Conservation (phyloP, 1,140 invertebrate genomes). For the Wiebesia pumilae region DNA sequence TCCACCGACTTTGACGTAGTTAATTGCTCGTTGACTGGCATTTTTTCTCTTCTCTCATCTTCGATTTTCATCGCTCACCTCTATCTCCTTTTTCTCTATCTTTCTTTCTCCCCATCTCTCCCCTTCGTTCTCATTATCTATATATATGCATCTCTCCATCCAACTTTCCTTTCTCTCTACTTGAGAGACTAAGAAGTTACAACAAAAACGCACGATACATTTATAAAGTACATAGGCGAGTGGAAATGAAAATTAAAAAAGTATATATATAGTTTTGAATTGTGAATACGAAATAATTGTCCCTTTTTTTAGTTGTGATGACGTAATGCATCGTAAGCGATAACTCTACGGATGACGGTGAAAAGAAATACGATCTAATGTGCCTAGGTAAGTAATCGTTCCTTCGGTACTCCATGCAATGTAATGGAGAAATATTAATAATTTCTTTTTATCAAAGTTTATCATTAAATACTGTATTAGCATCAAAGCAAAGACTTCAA, state of each 20-base stretch:
- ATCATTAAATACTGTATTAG: no score
- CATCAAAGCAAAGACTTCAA: no score
- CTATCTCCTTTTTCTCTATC: background rate
- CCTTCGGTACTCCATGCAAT: background rate
- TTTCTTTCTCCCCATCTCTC: background rate
- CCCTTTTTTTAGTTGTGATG: background rate
- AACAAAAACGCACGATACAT: background rate
- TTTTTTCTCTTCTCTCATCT: background rate
- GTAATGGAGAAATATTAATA: background rate
- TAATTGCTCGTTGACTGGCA: background rate
- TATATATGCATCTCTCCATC: background rate
- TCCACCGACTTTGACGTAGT: background rate
- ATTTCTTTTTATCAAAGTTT: background rate
- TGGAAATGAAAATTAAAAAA: background rate
- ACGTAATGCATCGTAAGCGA: background rate
- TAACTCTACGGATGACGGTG: background rate
- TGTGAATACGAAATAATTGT: slow-evolving; percentile 7
- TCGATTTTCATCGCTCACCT: background rate
- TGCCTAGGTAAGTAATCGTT: background rate
- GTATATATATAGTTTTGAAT: background rate
- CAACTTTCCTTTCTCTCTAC: background rate
- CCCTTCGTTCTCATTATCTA: background rate
- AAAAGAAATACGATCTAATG: background rate
- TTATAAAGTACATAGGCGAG: background rate
- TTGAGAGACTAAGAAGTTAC: background rate